These are phyloP conservation scores for Apostichopus californicus DNA, from an alignment of 35 echinoderm and acorn worm species.

Conservation along the genomic window DNA sequence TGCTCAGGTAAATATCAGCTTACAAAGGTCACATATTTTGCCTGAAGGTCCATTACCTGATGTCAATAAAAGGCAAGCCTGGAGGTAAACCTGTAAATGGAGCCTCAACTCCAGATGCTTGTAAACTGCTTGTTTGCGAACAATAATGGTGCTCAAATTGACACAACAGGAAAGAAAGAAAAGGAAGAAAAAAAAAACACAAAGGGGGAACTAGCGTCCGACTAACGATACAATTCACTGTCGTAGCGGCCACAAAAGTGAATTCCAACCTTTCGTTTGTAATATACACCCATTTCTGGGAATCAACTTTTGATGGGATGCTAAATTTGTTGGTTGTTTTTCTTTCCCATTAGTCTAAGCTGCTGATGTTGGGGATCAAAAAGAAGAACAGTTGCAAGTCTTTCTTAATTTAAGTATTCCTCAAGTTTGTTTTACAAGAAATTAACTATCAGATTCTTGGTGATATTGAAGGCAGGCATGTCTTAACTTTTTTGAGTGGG, in stretches of 20 bases:
- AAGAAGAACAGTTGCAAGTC: too few species aligned
- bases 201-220: not conserved
- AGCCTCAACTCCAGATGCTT: conserved; percentile 42
- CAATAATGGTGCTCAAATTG: conserved; percentile 48
- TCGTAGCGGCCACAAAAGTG: not conserved
- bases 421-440: too few species aligned
- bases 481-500: too few species aligned
- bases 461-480: too few species aligned
- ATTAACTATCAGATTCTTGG: too few species aligned
- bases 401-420: too few species aligned
- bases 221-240: not conserved
- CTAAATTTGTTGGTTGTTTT: too few species aligned
- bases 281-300: too few species aligned
- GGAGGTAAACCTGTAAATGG: conserved; percentile 22
- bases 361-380: too few species aligned
- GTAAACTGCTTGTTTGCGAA: conserved; percentile 47
- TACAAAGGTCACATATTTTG: conserved; percentile 43
- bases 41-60: conserved; percentile 22
- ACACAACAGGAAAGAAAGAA: conserved; percentile 7
- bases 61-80: conserved; percentile 50
- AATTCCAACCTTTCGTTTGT: too few species aligned
- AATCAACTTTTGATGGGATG: too few species aligned
- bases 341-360: too few species aligned
- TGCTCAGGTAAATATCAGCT: conserved; percentile 35
- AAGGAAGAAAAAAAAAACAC: not conserved